Evolutionary conservation across 2,113 vertebrate species (phyloP).

Genomic region (Lophura nycthemera): DNA sequence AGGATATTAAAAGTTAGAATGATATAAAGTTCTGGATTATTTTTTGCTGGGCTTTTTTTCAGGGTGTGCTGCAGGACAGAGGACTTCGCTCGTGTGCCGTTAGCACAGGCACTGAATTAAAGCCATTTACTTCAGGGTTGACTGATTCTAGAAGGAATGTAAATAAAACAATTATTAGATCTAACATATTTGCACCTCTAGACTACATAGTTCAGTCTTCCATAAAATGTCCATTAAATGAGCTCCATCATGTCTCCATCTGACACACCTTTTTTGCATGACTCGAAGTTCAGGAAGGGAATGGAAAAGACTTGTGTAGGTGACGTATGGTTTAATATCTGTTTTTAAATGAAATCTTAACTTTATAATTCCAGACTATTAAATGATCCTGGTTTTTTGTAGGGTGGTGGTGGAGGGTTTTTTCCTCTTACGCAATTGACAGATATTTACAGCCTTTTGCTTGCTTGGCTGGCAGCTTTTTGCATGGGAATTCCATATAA

Average conservation of each 20-base stretch:
- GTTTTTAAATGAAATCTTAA: constrained; percentile 65
- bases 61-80: background rate
- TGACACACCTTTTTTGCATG: constrained; percentile 30
- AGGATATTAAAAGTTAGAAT: background rate
- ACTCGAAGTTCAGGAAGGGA: constrained; percentile 35
- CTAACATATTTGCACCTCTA: background rate
- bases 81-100: background rate
- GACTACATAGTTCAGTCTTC: background rate
- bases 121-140: background rate
- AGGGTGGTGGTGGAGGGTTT: constrained; percentile 27
- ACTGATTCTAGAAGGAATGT: background rate
- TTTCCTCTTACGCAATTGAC: constrained; percentile 56
- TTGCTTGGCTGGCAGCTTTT: constrained; percentile 43
- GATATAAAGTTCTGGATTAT: background rate
- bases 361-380: constrained; percentile 61
- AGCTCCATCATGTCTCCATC: background rate
- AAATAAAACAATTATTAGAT: constrained; percentile 3
- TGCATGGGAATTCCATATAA: constrained; percentile 52
- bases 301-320: constrained; percentile 57
- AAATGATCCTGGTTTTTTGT: constrained; percentile 24
- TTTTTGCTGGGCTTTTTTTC: background rate
- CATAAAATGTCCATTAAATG: constrained; percentile 5
- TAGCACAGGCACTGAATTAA: background rate
- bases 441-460: constrained; percentile 54
- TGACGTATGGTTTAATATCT: constrained; percentile 60